Evolutionary conservation across 1,140 invertebrate genomes (phyloP).

Genomic region (Drosophila lacertosa): DNA sequence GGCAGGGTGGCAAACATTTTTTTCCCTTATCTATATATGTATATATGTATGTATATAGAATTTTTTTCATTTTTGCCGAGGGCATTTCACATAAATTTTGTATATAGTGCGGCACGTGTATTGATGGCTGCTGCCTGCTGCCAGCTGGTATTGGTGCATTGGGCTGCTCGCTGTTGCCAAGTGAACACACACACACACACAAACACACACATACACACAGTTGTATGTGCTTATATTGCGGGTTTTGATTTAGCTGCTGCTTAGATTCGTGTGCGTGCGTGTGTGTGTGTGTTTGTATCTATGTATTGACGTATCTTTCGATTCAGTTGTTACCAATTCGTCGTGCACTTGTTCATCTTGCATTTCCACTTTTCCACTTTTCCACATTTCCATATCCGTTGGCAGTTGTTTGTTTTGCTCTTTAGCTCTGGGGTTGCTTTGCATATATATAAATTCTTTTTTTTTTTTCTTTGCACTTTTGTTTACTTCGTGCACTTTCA

Average conservation of each 20-base stretch:
- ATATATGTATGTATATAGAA: conserved; percentile 22
- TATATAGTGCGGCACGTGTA: conserved; percentile 61
- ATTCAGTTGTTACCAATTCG: conserved; percentile 14
- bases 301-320: conserved; percentile 25
- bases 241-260: conserved; percentile 48
- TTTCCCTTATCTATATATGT: conserved; percentile 9
- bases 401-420: neutral
- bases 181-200: conserved; percentile 13
- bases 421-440: neutral
- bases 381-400: neutral
- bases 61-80: conserved; percentile 27
- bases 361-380: conserved; percentile 1
- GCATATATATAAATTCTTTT: conserved; percentile 5
- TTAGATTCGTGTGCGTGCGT: conserved; percentile 17
- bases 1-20: conserved; percentile 54
- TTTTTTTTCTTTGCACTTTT: conserved; percentile 16
- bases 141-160: conserved; percentile 47
- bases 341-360: neutral
- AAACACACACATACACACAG: conserved; percentile 9
- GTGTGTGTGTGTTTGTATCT: neutral
- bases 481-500: conserved; percentile 28
- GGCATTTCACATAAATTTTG: conserved; percentile 47
- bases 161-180: conserved; percentile 26
- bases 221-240: conserved; percentile 48
- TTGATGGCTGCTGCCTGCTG: conserved; percentile 62